Conservation (phyloP, 64 coral and sea anemone genomes). For the Trachythela sp. region DNA sequence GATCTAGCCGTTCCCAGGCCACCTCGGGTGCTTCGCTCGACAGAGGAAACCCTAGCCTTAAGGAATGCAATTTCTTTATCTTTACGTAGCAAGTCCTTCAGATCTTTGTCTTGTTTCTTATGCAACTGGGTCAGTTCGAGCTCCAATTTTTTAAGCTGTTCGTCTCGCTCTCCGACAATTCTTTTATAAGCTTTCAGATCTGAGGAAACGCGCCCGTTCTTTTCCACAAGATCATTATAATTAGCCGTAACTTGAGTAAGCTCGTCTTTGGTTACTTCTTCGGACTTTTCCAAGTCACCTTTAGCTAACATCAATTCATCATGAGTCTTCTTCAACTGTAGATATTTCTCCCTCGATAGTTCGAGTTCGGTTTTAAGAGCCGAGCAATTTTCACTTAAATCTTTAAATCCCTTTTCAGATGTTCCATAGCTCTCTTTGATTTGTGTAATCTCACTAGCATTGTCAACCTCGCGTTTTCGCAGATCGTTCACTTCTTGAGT, state of each 20-base stretch:
- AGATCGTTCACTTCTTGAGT: not conserved
- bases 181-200: slow-evolving; percentile 18
- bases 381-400: not conserved
- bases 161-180: not conserved
- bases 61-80: slow-evolving; percentile 1
- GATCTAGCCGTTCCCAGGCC: not conserved
- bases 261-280: not conserved
- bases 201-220: not conserved
- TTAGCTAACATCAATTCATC: not conserved
- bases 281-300: not conserved
- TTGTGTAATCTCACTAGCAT: not conserved
- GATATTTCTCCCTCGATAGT: not conserved
- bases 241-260: not conserved
- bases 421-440: not conserved
- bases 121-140: not conserved
- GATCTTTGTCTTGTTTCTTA: not conserved
- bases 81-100: not conserved
- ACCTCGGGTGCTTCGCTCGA: not conserved
- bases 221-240: not conserved
- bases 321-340: not conserved
- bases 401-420: not conserved
- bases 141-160: not conserved
- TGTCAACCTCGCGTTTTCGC: not conserved
- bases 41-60: not conserved
- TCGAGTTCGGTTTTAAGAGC: not conserved